Conservation (phyloP, 2,113 vertebrate genomes). For the Pimephales promelas region DNA sequence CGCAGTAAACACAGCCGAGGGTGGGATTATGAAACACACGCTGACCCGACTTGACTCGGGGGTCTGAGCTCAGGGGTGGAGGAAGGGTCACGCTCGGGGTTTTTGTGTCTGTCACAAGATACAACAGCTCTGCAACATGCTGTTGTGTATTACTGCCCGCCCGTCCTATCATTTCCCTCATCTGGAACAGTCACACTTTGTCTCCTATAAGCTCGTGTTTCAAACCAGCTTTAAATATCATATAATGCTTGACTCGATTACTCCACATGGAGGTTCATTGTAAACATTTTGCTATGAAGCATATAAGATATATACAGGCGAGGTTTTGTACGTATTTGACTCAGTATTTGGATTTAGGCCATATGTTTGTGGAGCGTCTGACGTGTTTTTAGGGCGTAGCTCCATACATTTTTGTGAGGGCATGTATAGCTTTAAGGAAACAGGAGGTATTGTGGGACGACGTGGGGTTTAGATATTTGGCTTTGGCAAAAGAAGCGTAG, state of each 20-base stretch:
- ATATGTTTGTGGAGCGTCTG: conserved; percentile 1
- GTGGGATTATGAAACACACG: conserved; percentile 57
- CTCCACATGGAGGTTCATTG: neutral
- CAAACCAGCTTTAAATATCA: neutral
- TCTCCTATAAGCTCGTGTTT: neutral
- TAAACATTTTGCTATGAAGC: neutral
- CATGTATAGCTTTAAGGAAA: conserved; percentile 7
- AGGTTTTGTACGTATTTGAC: neutral
- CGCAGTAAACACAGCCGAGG: conserved; percentile 48
- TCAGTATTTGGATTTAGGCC: neutral
- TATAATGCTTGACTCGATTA: neutral
- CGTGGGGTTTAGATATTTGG: neutral
- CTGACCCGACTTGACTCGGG: conserved; percentile 59
- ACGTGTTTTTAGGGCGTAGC: conserved; percentile 1
- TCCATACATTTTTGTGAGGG: neutral
- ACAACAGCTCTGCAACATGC: conserved; percentile 9
- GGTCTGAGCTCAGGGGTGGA: conserved; percentile 13
- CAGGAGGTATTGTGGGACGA: conserved; percentile 7
- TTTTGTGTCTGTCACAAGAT: conserved; percentile 12
- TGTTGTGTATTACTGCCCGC: neutral
- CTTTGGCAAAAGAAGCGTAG: neutral
- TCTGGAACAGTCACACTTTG: too few species aligned
- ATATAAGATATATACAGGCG: neutral
- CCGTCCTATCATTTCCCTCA: neutral
- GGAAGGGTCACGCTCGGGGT: neutral